Base-by-base conservation (phyloP, 2,113 vertebrate genomes). In the Ibidorhyncha struthersii region DNA sequence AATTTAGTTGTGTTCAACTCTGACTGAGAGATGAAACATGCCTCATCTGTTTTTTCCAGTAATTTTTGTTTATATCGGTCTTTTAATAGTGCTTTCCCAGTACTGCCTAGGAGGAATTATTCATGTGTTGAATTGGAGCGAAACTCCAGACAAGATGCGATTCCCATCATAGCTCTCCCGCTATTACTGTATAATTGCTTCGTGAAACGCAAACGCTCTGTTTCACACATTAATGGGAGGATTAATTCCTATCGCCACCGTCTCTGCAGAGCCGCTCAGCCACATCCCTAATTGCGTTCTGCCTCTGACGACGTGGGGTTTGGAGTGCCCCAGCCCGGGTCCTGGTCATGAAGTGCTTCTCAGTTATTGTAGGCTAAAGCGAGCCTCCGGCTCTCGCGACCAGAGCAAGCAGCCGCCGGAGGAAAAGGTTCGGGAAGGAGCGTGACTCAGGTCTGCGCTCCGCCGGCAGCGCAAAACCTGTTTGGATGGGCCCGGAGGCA, bases 141-240 rank as follows among this genome's bases (percentile, higher is more conserved):
- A 69, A 89, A 25, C 89, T 96, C 65, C 61, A 81, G 97, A 83
- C 52, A 32, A 72, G 92, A 89, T 74, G 92, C 3, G 69, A 83
- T 97, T 93, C 59, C 92, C 66, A 55, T 73, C 88, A 3, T 2
- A 9, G 82, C 72, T 40, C 92, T 70, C 82, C 90, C 16, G 93
- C 88, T 92, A 80, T 86, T 92, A n/a, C 59, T 41, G 66, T 87
- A 12, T 91, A 94, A 95, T 94, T 95, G 82, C 85, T 72, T 81
- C 7, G 41, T 45, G 90, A 55, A 65, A 82, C 0, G 1, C 86
- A 78, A 83, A 67, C 2, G 52, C 92, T 93, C 93, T 38, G 22
- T 88, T 94, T 93, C 86, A 55, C 80, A 55, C 47, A 3, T 47
- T 92, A 90, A 92, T 74, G 72, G 92, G 76, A 89, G 92, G 88